A percentile compares a stretch with the other conserved stretches of the same genome.
phyloP scores from a whole-genome alignment of 2,113 vertebrate species.

The Larimichthys crocea region DNA sequence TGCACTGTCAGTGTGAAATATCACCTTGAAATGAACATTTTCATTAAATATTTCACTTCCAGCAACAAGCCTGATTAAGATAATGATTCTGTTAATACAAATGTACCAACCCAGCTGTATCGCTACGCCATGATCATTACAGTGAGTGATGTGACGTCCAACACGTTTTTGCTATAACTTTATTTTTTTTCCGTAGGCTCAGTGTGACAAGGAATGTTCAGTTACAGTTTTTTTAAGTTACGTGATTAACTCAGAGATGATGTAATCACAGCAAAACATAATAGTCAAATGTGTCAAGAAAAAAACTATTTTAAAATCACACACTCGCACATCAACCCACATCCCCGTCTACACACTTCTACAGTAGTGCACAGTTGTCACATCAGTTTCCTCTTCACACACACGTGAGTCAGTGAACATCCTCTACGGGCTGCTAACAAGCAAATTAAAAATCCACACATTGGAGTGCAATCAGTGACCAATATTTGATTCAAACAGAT shows the following conservation, averaged over 20 bases:
- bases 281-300: constrained; percentile 29
- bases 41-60: not conserved
- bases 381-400: constrained; percentile 2
- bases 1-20: not conserved
- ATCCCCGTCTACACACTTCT: constrained; percentile 9
- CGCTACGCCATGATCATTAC: not conserved
- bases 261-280: constrained; percentile 37
- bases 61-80: not conserved
- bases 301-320: not conserved
- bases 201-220: constrained; percentile 59
- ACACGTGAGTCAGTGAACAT: constrained; percentile 23
- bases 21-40: not conserved
- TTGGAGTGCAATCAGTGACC: constrained; percentile 22
- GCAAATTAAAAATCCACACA: not conserved
- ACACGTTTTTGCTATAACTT: not conserved
- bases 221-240: constrained; percentile 38
- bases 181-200: constrained; percentile 17
- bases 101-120: not conserved
- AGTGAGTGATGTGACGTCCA: constrained; percentile 3
- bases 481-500: constrained; percentile 17
- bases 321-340: constrained; percentile 19
- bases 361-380: constrained; percentile 25
- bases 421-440: not conserved
- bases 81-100: not conserved
- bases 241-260: constrained; percentile 35